Base-by-base conservation (phyloP, 2,888 invertebrate species). In the Nezara viridula region DNA sequence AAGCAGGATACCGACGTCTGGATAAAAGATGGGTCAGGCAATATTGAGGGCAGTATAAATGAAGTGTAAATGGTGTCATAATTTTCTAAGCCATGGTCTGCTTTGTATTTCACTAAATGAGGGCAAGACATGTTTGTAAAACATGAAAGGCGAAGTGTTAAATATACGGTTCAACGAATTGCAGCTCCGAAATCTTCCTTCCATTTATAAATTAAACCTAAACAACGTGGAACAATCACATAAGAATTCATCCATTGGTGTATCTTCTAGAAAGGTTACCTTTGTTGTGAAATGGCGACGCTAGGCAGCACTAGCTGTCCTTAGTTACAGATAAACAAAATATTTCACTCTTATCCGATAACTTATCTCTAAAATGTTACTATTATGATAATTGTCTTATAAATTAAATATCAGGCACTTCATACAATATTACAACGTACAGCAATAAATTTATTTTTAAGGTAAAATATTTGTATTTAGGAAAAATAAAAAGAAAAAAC, bases 21-120 rank as follows among this genome's bases (percentile, higher is more conserved):
- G 40, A 73, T 44, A 47, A 40, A 52, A 24, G 52, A n/a, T 27
- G 88, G 88, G 44, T 89, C 50, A 50, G 85, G 47, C 37, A 32
- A 52, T 49, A 86, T 32, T 44, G 96, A 95, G 93, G 97, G 96
- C 91, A 97, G 95, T 90, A 97, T 96, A 93, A 98, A 98, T 93
- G 96, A 97, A 91, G 96, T 95, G 94, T 98, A 97, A 92, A 98
- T 96, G 92, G 97, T 95, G 93, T 95, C 95, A 93, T 96, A 96
- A 86, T 95, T 95, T 93, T 95, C 95, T 91, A 95, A 94, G 92
- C 97, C 97, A 93, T 96, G 95, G 88, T 95, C 95, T 92, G 95
- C 95, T 94, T 97, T 97, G 94, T 96, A 96, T 94, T 95, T 95
- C 93, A 95, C 95, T 92, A 97, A 94, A 94, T 97, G 97, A 93